Evolutionary conservation across 1,140 invertebrate genomes (phyloP).

Genomic region (Hypothenemus hampei): DNA sequence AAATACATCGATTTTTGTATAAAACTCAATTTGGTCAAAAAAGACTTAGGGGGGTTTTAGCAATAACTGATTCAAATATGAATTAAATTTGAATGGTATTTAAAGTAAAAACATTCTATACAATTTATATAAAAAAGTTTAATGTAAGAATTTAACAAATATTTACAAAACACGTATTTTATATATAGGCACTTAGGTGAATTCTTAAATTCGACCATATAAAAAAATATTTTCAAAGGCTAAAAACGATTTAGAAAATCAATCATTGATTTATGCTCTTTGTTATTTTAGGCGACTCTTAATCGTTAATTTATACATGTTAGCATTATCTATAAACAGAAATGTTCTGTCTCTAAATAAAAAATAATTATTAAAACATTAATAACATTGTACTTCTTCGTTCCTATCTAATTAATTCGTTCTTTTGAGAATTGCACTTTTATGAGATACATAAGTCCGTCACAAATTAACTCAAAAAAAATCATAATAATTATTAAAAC

Average conservation of each 20-base stretch:
- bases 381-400: background rate
- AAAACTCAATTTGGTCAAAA: no score
- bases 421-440: background rate
- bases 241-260: background rate
- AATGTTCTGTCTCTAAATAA: background rate
- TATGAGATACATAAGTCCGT: background rate
- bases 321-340: background rate
- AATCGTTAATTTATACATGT: background rate
- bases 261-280: background rate
- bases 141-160: slow-evolving; percentile 9
- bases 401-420: no score
- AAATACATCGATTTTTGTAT: no score
- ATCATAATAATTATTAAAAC: background rate
- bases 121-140: slow-evolving; percentile 10
- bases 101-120: slow-evolving; percentile 18
- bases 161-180: slow-evolving; percentile 9
- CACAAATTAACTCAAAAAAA: background rate
- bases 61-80: no score
- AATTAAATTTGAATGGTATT: no score
- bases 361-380: background rate
- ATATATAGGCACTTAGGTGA: slow-evolving; percentile 18
- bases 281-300: background rate
- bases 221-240: background rate
- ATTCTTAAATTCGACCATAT: slow-evolving; percentile 4
- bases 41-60: no score